These are phyloP conservation scores for Diorhabda elongata DNA, from an alignment of 1,140 invertebrate species.

Conservation along the genomic window DNA sequence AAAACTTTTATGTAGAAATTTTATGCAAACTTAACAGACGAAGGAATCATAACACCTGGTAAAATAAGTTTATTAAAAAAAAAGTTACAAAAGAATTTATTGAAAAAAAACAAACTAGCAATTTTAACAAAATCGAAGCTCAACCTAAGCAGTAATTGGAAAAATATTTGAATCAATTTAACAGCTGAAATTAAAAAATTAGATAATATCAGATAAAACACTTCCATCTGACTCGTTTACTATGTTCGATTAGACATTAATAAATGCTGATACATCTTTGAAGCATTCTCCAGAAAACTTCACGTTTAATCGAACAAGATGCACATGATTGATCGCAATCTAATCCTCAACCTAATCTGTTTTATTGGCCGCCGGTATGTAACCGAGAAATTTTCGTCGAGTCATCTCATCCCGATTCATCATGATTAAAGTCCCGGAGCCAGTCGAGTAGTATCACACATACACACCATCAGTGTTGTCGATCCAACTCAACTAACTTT, in stretches of 20 bases:
- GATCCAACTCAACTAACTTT: background rate
- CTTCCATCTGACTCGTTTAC: background rate
- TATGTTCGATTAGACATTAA: background rate
- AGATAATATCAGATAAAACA: background rate
- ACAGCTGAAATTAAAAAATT: no score
- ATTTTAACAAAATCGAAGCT: no score
- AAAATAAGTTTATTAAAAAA: no score
- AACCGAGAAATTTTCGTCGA: conserved; percentile 9
- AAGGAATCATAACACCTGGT: no score
- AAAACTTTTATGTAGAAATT: no score
- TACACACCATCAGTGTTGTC: conserved; percentile 1
- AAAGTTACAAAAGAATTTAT: no score
- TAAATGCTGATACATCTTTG: background rate
- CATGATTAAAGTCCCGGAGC: conserved; percentile 5
- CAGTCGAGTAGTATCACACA: background rate
- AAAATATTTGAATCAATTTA: no score
- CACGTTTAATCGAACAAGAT: conserved; percentile 7
- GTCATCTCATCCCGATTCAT: conserved; percentile 7
- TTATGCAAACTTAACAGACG: no score
- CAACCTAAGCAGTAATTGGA: no score
- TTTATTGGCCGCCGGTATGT: conserved; percentile 13
- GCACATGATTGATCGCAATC: conserved; percentile 13
- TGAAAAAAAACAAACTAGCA: no score
- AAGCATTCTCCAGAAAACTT: background rate
- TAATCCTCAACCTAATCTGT: conserved; percentile 16